phyloP scores from a whole-genome alignment of 1,140 invertebrate genomes.

The Orius insidiosus region DNA sequence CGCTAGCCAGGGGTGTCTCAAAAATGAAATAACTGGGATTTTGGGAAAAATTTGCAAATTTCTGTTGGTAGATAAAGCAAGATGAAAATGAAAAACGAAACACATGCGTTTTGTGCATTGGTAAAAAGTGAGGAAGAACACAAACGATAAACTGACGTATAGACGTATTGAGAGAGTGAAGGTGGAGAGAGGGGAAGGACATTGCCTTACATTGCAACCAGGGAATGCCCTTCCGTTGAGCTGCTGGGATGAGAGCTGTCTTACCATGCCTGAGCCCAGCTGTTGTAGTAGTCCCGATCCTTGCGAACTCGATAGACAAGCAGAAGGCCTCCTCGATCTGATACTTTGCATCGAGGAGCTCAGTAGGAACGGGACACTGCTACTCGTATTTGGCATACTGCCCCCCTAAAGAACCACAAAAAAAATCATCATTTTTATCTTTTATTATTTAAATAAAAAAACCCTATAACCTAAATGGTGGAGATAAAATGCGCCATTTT shows the following conservation, averaged over 20 bases:
- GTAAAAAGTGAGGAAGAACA: too few species aligned
- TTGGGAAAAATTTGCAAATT: too few species aligned
- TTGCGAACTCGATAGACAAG: slow-evolving; percentile 41
- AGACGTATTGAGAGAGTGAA: slow-evolving; percentile 9
- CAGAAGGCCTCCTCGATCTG: slow-evolving; percentile 55
- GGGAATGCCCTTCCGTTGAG: slow-evolving; percentile 42
- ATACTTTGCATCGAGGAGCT: slow-evolving; percentile 68
- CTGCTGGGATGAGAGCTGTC: slow-evolving; percentile 50
- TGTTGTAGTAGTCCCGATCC: slow-evolving; percentile 61
- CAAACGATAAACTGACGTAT: too few species aligned
- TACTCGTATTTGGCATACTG: slow-evolving; percentile 73
- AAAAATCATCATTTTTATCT: too few species aligned
- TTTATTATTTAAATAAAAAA: too few species aligned
- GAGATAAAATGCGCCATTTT: neutral
- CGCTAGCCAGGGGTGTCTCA: too few species aligned
- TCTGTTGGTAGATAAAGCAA: too few species aligned
- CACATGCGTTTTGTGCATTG: too few species aligned
- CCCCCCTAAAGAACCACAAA: slow-evolving; percentile 40
- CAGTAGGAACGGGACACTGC: slow-evolving; percentile 65
- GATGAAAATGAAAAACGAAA: too few species aligned
- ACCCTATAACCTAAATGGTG: neutral
- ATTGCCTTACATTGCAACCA: slow-evolving; percentile 51
- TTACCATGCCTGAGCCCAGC: slow-evolving; percentile 72
- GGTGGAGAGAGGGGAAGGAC: slow-evolving; percentile 21
- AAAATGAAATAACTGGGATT: too few species aligned